phyloP scores from a whole-genome alignment of 2,888 invertebrate genomes.

The Trachelus stipa region DNA sequence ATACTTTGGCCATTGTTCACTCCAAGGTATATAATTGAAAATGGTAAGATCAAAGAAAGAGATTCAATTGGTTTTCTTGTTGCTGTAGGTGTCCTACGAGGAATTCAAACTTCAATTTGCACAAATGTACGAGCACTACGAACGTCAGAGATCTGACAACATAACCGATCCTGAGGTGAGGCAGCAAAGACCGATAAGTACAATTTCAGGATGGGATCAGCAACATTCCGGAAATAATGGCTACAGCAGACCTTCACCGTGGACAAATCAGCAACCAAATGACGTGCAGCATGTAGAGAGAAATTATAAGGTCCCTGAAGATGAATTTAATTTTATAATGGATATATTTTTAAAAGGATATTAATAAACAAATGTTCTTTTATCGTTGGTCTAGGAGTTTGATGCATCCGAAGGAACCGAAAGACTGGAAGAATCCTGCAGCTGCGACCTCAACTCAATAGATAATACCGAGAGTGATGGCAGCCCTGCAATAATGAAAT shows the following conservation, averaged over 20 bases:
- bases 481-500: constrained; percentile 68
- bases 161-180: constrained; percentile 95
- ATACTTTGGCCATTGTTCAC: constrained; percentile 98
- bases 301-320: constrained; percentile 54
- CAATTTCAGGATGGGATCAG: constrained; percentile 94
- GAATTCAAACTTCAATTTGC: constrained; percentile 98
- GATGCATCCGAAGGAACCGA: constrained; percentile 57
- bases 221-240: constrained; percentile 67
- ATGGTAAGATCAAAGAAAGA: neutral
- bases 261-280: constrained; percentile 58
- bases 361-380: neutral
- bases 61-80: constrained; percentile 32
- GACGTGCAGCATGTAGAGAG: constrained; percentile 56
- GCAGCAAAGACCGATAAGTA: constrained; percentile 93
- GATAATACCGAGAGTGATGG: constrained; percentile 67
- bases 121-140: constrained; percentile 97
- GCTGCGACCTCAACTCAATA: constrained; percentile 66
- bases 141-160: constrained; percentile 92
- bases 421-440: constrained; percentile 62
- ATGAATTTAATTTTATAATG: constrained; percentile 11
- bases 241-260: constrained; percentile 55
- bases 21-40: constrained; percentile 80
- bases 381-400: constrained; percentile 49
- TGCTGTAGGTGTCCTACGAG: constrained; percentile 89
- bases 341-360: neutral